These are phyloP conservation scores for Oncorhynchus clarkii DNA, from an alignment of 2,113 vertebrate genomes.

Conservation along the genomic window DNA sequence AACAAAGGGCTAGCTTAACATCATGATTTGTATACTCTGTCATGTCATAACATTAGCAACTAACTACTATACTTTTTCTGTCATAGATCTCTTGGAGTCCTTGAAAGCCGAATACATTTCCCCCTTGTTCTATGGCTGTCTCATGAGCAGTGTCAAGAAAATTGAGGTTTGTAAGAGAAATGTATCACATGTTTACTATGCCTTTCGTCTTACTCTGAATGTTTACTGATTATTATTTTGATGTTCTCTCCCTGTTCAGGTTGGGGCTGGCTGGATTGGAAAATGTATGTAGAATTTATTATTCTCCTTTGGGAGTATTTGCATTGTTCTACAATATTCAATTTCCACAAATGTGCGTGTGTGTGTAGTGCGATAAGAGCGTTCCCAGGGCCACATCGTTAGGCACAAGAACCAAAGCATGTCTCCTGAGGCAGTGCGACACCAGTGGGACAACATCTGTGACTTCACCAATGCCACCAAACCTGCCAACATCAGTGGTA, in stretches of 20 bases:
- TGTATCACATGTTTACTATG: too few relatives aligned
- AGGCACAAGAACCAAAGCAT: slow-evolving; percentile 78
- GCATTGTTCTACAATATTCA: slow-evolving; percentile 8
- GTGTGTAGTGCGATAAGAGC: slow-evolving; percentile 89
- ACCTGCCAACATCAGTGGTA: slow-evolving; percentile 82
- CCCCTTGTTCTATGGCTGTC: slow-evolving; percentile 94
- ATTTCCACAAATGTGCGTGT: slow-evolving; percentile 10
- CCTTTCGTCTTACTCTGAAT: too few relatives aligned
- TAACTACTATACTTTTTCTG: neutral
- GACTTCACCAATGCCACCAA: slow-evolving; percentile 85
- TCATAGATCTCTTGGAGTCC: slow-evolving; percentile 81
- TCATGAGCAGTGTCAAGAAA: slow-evolving; percentile 90
- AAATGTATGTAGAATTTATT: slow-evolving; percentile 83
- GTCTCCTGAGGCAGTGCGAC: slow-evolving; percentile 85
- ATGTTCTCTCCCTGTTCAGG: slow-evolving; percentile 65
- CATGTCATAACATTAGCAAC: neutral
- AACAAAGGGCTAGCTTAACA: neutral
- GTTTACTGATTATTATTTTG: neutral
- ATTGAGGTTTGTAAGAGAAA: slow-evolving; percentile 80
- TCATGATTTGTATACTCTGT: neutral
- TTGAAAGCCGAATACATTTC: slow-evolving; percentile 91
- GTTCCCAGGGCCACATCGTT: slow-evolving; percentile 78
- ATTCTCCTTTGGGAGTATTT: neutral
- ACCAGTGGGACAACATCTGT: slow-evolving; percentile 88
- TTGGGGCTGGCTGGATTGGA: slow-evolving; percentile 93